phyloP scores from a whole-genome alignment of 2,113 vertebrate species.

The Garra rufa region DNA sequence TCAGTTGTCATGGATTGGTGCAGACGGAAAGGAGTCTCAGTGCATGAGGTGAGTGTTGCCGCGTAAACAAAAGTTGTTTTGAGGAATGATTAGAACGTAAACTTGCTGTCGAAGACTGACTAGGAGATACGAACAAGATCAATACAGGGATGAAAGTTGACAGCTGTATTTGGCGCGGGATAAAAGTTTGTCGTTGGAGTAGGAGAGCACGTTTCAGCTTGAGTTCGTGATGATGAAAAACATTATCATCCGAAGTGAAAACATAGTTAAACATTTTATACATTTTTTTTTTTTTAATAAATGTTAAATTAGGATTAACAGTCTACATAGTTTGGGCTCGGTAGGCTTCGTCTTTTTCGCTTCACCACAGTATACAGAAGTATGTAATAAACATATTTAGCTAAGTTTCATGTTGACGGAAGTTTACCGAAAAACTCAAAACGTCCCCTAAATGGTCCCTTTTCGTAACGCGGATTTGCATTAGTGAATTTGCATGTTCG shows the following conservation, averaged over 20 bases:
- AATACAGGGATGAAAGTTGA: not conserved
- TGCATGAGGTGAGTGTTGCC: conserved; percentile 11
- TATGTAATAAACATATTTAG: not conserved
- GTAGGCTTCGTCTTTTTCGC: not conserved
- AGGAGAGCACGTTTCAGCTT: not conserved
- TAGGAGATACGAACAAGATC: not conserved
- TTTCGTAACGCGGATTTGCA: not conserved
- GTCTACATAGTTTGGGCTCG: not conserved
- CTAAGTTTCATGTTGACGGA: conserved; percentile 40
- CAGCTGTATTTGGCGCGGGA: not conserved
- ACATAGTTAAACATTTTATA: too few relatives aligned
- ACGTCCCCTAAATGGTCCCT: conserved; percentile 13
- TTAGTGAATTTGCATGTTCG: conserved; percentile 20
- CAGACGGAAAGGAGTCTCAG: not conserved
- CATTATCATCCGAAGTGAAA: not conserved
- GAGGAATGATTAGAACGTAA: not conserved
- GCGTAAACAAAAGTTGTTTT: not conserved
- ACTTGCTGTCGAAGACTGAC: not conserved
- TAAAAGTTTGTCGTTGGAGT: not conserved
- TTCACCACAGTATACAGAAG: not conserved
- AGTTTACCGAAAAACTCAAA: conserved; percentile 40
- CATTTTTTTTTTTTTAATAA: not conserved
- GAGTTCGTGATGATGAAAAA: not conserved
- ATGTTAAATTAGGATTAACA: not conserved
- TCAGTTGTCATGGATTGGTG: conserved; percentile 9